Conservation (phyloP, 2,797 vertebrate genomes). For the Gymnothorax reevesii region DNA sequence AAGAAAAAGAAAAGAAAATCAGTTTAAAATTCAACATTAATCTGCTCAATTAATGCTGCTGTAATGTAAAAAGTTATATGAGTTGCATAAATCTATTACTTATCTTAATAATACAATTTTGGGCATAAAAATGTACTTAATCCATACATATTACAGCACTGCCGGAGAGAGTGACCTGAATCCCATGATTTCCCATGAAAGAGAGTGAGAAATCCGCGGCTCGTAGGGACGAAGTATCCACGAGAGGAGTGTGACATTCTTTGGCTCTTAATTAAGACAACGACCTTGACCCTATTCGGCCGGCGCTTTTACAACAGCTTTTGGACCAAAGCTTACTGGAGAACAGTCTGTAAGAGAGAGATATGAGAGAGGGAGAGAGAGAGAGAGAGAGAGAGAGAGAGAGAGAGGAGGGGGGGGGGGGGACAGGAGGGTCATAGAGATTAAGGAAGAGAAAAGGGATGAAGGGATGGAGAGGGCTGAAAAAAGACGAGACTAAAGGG, state of each 20-base stretch:
- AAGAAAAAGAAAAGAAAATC: too few relatives aligned
- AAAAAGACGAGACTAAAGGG: constrained; percentile 47
- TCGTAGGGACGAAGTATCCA: neutral
- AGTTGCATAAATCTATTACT: constrained; percentile 62
- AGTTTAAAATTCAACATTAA: neutral
- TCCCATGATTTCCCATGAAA: constrained; percentile 45
- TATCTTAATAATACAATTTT: constrained; percentile 67
- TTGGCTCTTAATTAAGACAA: constrained; percentile 69
- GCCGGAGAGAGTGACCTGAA: constrained; percentile 55
- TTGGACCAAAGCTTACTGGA: constrained; percentile 53
- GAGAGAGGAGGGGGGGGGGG: neutral
- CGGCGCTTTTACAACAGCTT: constrained; percentile 60
- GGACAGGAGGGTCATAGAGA: neutral
- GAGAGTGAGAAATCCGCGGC: neutral
- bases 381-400: neutral
- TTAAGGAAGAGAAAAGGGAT: neutral
- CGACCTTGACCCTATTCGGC: constrained; percentile 66
- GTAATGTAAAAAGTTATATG: constrained; percentile 27
- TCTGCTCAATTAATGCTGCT: constrained; percentile 28
- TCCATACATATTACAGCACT: constrained; percentile 30
- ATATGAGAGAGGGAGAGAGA: constrained; percentile 15
- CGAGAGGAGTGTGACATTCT: neutral
- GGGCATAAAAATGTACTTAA: constrained; percentile 52
- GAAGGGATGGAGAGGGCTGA: neutral
- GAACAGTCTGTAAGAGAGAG: constrained; percentile 13